Base-by-base conservation (phyloP, 2,797 vertebrate species). In the Loriculus beryllinus region DNA sequence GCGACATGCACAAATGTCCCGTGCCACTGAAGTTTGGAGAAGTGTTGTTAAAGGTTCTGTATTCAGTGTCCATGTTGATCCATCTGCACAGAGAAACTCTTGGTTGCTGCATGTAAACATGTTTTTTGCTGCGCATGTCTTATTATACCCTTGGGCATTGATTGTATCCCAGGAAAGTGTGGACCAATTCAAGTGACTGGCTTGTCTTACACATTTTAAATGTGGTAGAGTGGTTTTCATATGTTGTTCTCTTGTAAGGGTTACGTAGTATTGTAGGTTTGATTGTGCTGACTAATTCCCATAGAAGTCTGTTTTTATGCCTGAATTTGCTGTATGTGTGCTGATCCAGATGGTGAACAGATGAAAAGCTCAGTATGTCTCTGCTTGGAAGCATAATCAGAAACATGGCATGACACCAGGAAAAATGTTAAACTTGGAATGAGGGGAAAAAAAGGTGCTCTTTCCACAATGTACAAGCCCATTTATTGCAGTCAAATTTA, bases 271-370 rank as follows among this genome's bases (percentile, higher is more conserved):
- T 45, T 64, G 10, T 57, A 78, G 37, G 20, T 49, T 86, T 94
- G 35, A 33, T 83, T 90, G n/a, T 56, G 52, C 59, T 95, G 86
- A 87, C n/a, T 94, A 40, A 86, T 88, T 88, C 63, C 47, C 17
- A 4, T 47, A 47, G 23, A 90, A 81, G 14, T 88, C 37, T 95
- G 45, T 40, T 90, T 39, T 75, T 84, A 6, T 49, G n/a, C 28
- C 29, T 90, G 74, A 51, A 62, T 93, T 93, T 83, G 42, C 62
- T 93, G 21, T 81, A 20, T 83, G 29, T 74, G 92, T 92, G 88
- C 67, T 90, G 74, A 76, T 95, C 83, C 92, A 96, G 92, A 93
- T 95, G 88, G 88, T 84, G 92, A 95, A n/a, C 80, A 96, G 86
- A 84, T 96, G 81, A 96, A 86, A 94, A 95, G 74, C 93, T 96